Evolutionary conservation across 1,140 invertebrate genomes (phyloP), one percentile per base, ranked within the genome.

Genomic region (Trichoplusia ni): DNA sequence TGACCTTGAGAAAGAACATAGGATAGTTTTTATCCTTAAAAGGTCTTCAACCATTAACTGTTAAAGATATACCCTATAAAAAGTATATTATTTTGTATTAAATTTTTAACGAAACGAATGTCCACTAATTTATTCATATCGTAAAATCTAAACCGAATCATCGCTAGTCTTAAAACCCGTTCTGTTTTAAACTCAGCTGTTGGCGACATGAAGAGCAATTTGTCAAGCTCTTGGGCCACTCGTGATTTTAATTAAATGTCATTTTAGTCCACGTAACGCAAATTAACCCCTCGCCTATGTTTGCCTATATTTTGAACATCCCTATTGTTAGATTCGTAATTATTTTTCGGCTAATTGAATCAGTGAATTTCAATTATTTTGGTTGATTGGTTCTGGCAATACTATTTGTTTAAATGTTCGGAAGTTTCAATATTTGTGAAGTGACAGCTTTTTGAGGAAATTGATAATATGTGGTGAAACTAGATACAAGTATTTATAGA

Each of bases 221-320:
- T 82, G 77, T 86, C 79, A 81, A 44, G 53, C 65, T 59, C 54
- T 67, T 65, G 49, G 65, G 40, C 77, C 69, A 77, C 72, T 82
- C 72, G 47, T 75, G 72, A 81, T 76, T 82, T 84, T 82, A 87
- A 87, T 87, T 87, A 82, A 87, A 81, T 62, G 73, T 81, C 79
- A 82, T 84, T 84, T 84, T 69, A 69, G 69, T 44, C 23, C 37
- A 44, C 25, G 51, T 44, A 44, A 44, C 49, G 33, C 8, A 46
- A 62, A 49, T 62, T 62, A 62, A 62, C 38, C 54, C 54, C 25
- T 11, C 8, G 27, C 38, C 38, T 56, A 56, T 40, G 37, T 56
- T 56, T 38, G 51, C 38, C 38, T 58, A 44, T 19, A 58, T 31
- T 58, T 58, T 58, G 11, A 23, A 29, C 4, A n/a, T 14, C 25